These are phyloP conservation scores for Sclerodermus sp. DNA, from an alignment of 2,888 invertebrate genomes.

Conservation along the genomic window DNA sequence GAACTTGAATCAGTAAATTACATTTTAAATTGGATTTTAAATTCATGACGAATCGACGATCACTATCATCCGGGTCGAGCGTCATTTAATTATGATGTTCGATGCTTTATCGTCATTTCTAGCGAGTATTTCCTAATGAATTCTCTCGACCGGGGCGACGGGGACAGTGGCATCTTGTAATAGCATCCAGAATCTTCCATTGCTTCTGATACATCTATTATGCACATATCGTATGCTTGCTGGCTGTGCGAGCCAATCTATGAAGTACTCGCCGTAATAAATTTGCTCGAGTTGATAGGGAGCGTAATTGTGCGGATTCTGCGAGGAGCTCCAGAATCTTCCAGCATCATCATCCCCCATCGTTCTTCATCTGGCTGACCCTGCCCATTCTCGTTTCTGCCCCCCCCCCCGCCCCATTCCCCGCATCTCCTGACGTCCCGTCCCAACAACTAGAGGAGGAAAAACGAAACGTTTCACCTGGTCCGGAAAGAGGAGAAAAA, in stretches of 20 bases:
- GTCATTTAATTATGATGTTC: neutral
- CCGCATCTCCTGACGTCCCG: too few species aligned
- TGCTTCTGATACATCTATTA: neutral
- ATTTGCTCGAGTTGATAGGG: neutral
- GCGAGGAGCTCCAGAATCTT: conserved; percentile 1
- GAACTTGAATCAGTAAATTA: too few species aligned
- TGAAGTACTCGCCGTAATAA: neutral
- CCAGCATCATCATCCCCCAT: neutral
- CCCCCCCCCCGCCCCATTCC: too few species aligned
- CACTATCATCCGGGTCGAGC: too few species aligned
- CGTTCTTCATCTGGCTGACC: conserved; percentile 1
- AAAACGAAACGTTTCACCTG: too few species aligned
- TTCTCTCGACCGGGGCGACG: too few species aligned
- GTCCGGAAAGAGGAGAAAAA: too few species aligned
- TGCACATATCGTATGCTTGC: neutral
- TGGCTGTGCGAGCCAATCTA: neutral
- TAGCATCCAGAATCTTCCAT: conserved; percentile 1
- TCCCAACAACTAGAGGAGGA: too few species aligned
- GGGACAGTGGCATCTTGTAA: neutral
- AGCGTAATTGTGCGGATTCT: neutral
- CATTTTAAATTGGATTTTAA: too few species aligned
- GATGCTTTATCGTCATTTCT: neutral
- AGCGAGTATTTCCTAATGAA: neutral
- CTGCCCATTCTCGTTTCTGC: too few species aligned
- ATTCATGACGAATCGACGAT: too few species aligned